Percentiles rank a stretch among this genome's conserved stretches.
Evolutionary conservation across 2,888 invertebrate species (phyloP).

Genomic region (Sarcophaga caerulescens): DNA sequence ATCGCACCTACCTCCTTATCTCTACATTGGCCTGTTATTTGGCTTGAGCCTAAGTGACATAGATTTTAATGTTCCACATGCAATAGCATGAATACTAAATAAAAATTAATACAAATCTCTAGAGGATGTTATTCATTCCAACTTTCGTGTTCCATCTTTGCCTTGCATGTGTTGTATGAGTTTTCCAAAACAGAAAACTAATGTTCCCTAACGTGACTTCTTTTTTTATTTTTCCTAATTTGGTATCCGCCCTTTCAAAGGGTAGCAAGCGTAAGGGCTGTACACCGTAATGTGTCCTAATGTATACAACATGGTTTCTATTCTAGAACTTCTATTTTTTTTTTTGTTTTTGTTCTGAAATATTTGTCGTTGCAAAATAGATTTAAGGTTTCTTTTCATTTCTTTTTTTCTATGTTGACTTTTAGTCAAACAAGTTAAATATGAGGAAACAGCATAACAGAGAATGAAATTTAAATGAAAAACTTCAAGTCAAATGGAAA

Average conservation of each 20-base stretch:
- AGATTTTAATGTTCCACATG: conserved; percentile 23
- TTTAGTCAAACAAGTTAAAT: conserved; percentile 4
- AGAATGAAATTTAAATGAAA: not conserved
- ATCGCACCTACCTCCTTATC: not conserved
- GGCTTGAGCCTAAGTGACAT: not conserved
- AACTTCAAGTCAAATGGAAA: not conserved
- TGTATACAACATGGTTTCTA: not conserved
- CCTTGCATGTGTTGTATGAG: not conserved
- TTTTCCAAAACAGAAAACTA: not conserved
- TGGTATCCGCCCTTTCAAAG: not conserved
- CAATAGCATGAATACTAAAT: conserved; percentile 20
- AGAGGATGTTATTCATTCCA: not conserved
- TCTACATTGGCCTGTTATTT: not conserved
- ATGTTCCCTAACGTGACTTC: conserved; percentile 18
- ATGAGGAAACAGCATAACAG: not conserved
- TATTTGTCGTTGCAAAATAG: not conserved
- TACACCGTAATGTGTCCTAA: not conserved
- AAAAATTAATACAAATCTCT: conserved; percentile 28
- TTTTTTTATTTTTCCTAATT: not conserved
- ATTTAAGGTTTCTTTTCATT: not conserved
- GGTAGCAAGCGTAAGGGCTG: not conserved
- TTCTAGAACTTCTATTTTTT: too few relatives aligned
- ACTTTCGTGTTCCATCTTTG: not conserved
- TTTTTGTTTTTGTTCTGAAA: too few relatives aligned
- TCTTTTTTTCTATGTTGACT: not conserved